Evolutionary conservation across 2,888 invertebrate species (phyloP).

Genomic region (Pachydiplax longipennis): DNA sequence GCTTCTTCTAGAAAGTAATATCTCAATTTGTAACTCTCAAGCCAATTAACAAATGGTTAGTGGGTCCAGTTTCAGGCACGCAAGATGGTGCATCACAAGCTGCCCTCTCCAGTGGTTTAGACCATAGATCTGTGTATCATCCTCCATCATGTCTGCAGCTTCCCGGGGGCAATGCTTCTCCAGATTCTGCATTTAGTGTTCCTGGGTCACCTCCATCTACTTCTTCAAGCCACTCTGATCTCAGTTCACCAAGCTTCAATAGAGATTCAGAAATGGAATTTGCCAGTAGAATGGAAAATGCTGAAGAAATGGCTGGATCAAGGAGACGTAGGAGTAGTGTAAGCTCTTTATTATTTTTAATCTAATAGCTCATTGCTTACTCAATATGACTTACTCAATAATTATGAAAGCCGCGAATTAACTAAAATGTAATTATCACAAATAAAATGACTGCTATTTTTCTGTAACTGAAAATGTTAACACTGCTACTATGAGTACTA

Average conservation of each 20-base stretch:
- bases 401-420: no score
- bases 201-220: constrained; percentile 74
- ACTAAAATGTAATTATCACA: no score
- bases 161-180: constrained; percentile 68
- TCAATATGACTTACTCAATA: no score
- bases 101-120: constrained; percentile 60
- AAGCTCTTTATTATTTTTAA: constrained; percentile 40
- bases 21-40: background rate
- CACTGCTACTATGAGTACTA: no score
- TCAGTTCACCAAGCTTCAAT: constrained; percentile 75
- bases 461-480: no score
- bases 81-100: constrained; percentile 27
- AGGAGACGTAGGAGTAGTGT: constrained; percentile 46
- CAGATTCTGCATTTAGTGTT: constrained; percentile 55
- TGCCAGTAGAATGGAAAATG: constrained; percentile 60
- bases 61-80: constrained; percentile 31
- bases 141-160: constrained; percentile 90
- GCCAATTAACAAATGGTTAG: constrained; percentile 41
- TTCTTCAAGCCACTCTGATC: constrained; percentile 73
- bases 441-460: no score
- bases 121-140: constrained; percentile 76
- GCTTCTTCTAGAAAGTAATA: no score
- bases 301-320: background rate
- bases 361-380: background rate
- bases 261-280: constrained; percentile 73